Base-by-base conservation (phyloP, 2,888 invertebrate genomes). In the Drosophila birchii region DNA sequence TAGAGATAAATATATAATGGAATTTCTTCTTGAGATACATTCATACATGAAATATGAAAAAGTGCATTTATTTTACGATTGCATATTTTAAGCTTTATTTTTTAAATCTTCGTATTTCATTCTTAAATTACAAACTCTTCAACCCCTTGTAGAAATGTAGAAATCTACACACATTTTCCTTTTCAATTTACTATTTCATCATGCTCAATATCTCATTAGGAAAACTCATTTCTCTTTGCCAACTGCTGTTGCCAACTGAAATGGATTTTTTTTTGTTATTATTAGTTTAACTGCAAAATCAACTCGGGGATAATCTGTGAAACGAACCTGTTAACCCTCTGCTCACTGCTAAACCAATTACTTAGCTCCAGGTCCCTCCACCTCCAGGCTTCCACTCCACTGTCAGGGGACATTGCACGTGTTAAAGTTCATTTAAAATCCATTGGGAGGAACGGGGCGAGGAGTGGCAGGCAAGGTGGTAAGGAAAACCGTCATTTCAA, bases 371-470 rank as follows among this genome's bases (percentile, higher is more conserved):
- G 41, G 55, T 41, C 39, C 56, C 67, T 43, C 14, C 82, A 79
- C 36, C 67, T 71, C 71, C 60, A n/a, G n/a, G 34, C 45, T 20
- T 14, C 39, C n/a, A n/a, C 49, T 34, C 36, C 41, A 43, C 73
- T 54, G 57, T 58, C 45, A 64, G 45, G 56, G 64, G 56, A 57
- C 49, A 54, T 68, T 79, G 76, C 83, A 86, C 86, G 83, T 88
- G 86, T 79, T 88, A 81, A 88, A 88, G 86, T 88, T 84, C 84
- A 85, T 85, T 85, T 85, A 86, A 85, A 85, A 85, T 85, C 88
- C 88, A 88, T 85, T 84, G 80, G 88, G 34, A 9, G 77, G 77
- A 75, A 66, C 59, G 57, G 56, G 11, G 12, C 1, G 16, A 9
- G 39, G 26, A 23, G 43, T 16, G 23, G 32, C 20, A 8, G 51